Evolutionary conservation across 1,140 invertebrate species (phyloP).

Genomic region (Bombus fervidus): DNA sequence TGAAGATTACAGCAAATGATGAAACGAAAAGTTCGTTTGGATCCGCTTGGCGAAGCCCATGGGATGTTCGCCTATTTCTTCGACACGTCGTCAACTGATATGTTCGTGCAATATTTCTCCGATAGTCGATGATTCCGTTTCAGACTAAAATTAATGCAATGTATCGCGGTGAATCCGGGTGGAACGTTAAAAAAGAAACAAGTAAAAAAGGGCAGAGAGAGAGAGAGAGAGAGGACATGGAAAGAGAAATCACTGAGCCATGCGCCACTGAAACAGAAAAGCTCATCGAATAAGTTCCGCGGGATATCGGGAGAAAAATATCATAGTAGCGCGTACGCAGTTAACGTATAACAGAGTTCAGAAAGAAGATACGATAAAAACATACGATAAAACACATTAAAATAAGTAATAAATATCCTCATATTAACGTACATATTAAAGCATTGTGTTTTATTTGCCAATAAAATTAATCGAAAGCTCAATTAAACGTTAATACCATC

Average conservation of each 20-base stretch:
- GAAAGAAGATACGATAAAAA: neutral
- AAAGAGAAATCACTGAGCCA: conserved; percentile 2
- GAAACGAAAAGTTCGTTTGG: conserved; percentile 27
- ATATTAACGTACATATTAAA: neutral
- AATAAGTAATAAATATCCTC: neutral
- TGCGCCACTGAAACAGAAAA: conserved; percentile 39
- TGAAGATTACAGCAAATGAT: conserved; percentile 5
- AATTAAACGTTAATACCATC: neutral
- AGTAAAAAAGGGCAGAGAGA: neutral
- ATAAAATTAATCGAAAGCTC: neutral
- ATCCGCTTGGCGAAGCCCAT: neutral
- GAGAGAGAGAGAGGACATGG: neutral
- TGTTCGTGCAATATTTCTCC: conserved; percentile 32
- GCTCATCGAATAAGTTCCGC: conserved; percentile 27
- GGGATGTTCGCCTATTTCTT: conserved; percentile 34
- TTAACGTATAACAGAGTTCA: neutral
- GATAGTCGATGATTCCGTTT: conserved; percentile 37
- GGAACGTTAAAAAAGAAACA: neutral
- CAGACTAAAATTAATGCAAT: conserved; percentile 35
- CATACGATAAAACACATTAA: neutral
- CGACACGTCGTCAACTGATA: conserved; percentile 23
- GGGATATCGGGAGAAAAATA: neutral
- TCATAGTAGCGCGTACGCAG: neutral
- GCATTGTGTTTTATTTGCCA: neutral
- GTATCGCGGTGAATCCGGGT: neutral